phyloP scores from a whole-genome alignment of 2,797 vertebrate genomes.

The Pempheris klunzingeri region DNA sequence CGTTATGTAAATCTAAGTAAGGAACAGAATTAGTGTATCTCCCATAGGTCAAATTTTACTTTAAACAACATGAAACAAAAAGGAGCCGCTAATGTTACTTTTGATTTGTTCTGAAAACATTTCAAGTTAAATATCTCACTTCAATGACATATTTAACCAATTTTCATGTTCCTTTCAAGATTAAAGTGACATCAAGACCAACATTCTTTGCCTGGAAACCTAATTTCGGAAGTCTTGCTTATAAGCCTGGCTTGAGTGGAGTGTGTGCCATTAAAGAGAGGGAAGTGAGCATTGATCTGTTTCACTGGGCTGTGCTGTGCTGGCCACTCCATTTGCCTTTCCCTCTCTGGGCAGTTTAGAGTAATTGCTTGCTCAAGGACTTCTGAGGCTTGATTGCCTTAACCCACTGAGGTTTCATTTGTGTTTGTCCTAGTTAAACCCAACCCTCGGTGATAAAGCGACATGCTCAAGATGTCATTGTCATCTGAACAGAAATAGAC shows the following conservation, averaged over 20 bases:
- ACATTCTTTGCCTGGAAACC: background rate
- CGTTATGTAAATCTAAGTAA: background rate
- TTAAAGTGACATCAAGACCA: no score
- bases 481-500: conserved; percentile 20
- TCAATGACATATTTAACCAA: background rate
- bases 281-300: conserved; percentile 68
- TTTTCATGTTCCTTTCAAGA: background rate
- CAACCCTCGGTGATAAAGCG: conserved; percentile 31
- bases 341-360: conserved; percentile 54
- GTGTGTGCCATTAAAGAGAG: conserved; percentile 33
- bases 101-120: background rate
- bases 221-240: conserved; percentile 8
- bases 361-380: conserved; percentile 72
- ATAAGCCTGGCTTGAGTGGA: conserved; percentile 17
- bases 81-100: background rate
- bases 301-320: conserved; percentile 51
- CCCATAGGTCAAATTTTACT: background rate
- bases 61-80: background rate
- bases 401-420: conserved; percentile 54
- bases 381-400: conserved; percentile 60
- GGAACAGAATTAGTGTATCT: background rate
- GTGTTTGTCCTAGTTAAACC: conserved; percentile 53
- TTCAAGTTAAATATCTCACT: background rate
- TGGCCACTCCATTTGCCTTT: conserved; percentile 48
- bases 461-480: conserved; percentile 12